These are phyloP conservation scores for Cherax destructor DNA, from an alignment of 1,140 invertebrate genomes.

Conservation along the genomic window DNA sequence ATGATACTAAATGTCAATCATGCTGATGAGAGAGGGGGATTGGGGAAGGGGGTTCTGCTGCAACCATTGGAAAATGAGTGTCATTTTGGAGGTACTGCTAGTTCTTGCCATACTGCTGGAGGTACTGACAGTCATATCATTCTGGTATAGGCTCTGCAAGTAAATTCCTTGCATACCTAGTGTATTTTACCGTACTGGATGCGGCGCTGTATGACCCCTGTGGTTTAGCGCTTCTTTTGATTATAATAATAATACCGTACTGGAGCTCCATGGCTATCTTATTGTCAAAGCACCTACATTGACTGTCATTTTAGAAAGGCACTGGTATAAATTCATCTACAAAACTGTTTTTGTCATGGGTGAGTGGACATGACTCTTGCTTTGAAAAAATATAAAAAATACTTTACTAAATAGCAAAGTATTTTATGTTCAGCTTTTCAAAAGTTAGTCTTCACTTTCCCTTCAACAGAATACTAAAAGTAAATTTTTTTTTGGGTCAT, in stretches of 20 bases:
- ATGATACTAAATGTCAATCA: too few species aligned
- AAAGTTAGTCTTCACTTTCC: constrained; percentile 9
- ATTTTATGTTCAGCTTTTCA: constrained; percentile 3
- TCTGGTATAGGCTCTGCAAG: neutral
- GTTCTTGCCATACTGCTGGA: neutral
- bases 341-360: neutral
- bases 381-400: neutral
- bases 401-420: neutral
- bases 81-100: neutral
- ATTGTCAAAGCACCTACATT: neutral
- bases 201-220: too few species aligned
- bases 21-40: too few species aligned
- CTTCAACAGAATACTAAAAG: constrained; percentile 2
- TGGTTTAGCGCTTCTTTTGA: too few species aligned
- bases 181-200: too few species aligned
- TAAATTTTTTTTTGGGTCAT: constrained; percentile 2
- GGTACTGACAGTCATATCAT: neutral
- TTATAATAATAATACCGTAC: too few species aligned
- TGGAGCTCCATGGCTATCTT: neutral
- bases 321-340: neutral
- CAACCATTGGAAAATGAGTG: too few species aligned
- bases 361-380: neutral
- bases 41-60: too few species aligned
- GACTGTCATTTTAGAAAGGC: neutral
- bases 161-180: neutral